phyloP scores from a whole-genome alignment of 1,140 invertebrate species.

The Bombus pascuorum region DNA sequence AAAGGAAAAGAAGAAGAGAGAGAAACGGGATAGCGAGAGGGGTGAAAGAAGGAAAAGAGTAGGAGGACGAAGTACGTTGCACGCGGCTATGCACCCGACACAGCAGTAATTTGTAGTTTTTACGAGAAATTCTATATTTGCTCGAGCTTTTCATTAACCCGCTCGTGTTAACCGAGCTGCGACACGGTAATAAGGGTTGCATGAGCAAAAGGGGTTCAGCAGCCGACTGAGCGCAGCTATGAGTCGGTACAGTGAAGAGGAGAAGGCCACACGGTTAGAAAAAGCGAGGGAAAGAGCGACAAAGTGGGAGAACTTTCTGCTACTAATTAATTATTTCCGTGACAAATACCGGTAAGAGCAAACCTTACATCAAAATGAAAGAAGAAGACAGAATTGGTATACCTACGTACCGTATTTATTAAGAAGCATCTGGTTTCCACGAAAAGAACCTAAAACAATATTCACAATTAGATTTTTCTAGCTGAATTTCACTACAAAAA shows the following conservation, averaged over 20 bases:
- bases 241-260: slow-evolving; percentile 26
- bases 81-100: slow-evolving; percentile 44
- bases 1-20: background rate
- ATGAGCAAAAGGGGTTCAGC: slow-evolving; percentile 50
- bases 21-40: background rate
- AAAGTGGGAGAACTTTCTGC: slow-evolving; percentile 42
- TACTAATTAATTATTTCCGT: slow-evolving; percentile 73
- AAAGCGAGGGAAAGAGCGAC: slow-evolving; percentile 15
- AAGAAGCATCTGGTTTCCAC: no score
- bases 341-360: slow-evolving; percentile 64
- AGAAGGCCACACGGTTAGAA: slow-evolving; percentile 4
- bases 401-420: slow-evolving; percentile 16
- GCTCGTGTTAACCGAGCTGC: slow-evolving; percentile 68
- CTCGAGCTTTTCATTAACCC: slow-evolving; percentile 72
- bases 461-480: background rate
- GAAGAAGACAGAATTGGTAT: slow-evolving; percentile 1
- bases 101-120: slow-evolving; percentile 70
- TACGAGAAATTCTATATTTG: slow-evolving; percentile 71
- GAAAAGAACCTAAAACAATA: background rate
- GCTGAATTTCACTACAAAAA: background rate
- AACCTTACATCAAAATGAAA: slow-evolving; percentile 42
- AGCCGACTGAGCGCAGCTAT: slow-evolving; percentile 50
- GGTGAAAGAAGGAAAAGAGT: background rate
- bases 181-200: slow-evolving; percentile 70
- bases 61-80: slow-evolving; percentile 30